Evolutionary conservation across 2,888 invertebrate species (phyloP).

Genomic region (Entomobrya multifasciata): DNA sequence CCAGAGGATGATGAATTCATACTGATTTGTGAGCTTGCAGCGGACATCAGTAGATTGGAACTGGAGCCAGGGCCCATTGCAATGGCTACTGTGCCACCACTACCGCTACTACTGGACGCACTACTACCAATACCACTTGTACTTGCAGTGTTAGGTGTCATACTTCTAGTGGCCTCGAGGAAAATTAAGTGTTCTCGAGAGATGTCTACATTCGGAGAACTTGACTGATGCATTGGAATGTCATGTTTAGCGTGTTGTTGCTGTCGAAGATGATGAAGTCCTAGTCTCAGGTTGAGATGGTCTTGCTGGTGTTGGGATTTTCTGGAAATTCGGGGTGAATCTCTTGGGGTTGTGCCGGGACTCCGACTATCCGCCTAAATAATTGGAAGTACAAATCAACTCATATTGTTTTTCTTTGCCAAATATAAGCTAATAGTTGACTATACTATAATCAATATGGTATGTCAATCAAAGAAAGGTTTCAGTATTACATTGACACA

Average conservation of each 20-base stretch:
- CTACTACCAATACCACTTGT: conserved; percentile 69
- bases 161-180: conserved; percentile 47
- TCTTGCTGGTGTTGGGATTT: conserved; percentile 64
- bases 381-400: not conserved
- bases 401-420: too few species aligned
- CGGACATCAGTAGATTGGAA: conserved; percentile 39
- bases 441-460: too few species aligned
- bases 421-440: too few species aligned
- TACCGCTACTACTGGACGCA: conserved; percentile 67
- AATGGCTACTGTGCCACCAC: conserved; percentile 71
- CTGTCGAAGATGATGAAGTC: conserved; percentile 57
- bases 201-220: conserved; percentile 40
- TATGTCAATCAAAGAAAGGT: too few species aligned
- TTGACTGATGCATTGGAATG: conserved; percentile 44
- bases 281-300: conserved; percentile 52
- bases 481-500: too few species aligned
- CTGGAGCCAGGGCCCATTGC: conserved; percentile 49
- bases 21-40: conserved; percentile 36
- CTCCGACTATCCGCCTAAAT: conserved; percentile 82
- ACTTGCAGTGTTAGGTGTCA: conserved; percentile 33
- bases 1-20: conserved; percentile 5
- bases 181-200: conserved; percentile 63
- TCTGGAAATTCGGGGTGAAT: conserved; percentile 82
- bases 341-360: conserved; percentile 84
- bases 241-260: conserved; percentile 36